These are phyloP conservation scores for Myotis brandtii DNA, from an alignment of 2,113 vertebrate species.

Conservation along the genomic window DNA sequence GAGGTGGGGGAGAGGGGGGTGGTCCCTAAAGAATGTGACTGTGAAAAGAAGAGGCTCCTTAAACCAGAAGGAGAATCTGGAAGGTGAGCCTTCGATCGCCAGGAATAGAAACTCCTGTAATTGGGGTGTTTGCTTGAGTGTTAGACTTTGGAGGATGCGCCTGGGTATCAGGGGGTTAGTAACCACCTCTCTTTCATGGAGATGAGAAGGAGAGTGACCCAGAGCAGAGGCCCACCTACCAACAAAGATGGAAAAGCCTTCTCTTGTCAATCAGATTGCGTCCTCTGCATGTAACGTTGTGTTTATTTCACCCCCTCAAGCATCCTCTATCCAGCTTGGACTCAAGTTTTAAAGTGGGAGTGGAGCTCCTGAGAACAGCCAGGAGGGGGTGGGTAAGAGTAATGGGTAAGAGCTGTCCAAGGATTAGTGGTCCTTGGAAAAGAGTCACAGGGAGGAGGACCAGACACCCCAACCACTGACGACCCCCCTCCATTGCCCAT, in stretches of 20 bases:
- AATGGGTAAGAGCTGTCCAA: no score
- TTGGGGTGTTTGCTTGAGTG: neutral
- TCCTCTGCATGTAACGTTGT: neutral
- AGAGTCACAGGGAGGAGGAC: neutral
- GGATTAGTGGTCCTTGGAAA: neutral
- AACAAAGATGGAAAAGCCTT: neutral
- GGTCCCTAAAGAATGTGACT: neutral
- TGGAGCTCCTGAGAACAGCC: neutral
- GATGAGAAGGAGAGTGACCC: neutral
- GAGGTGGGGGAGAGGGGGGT: rapidly evolving
- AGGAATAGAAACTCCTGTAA: neutral
- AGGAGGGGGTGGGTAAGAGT: neutral
- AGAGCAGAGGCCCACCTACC: neutral
- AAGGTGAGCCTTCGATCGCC: neutral
- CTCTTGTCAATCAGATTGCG: neutral
- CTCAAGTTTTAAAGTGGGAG: neutral
- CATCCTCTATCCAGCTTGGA: neutral
- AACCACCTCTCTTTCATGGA: neutral
- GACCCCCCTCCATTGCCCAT: neutral
- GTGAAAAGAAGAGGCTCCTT: neutral
- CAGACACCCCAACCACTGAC: neutral
- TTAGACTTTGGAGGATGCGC: neutral
- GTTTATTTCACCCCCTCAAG: no score
- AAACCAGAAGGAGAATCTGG: neutral
- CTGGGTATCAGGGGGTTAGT: neutral